Conservation (phyloP, 2,888 invertebrate species). For the Lepidochrysops patricia region DNA sequence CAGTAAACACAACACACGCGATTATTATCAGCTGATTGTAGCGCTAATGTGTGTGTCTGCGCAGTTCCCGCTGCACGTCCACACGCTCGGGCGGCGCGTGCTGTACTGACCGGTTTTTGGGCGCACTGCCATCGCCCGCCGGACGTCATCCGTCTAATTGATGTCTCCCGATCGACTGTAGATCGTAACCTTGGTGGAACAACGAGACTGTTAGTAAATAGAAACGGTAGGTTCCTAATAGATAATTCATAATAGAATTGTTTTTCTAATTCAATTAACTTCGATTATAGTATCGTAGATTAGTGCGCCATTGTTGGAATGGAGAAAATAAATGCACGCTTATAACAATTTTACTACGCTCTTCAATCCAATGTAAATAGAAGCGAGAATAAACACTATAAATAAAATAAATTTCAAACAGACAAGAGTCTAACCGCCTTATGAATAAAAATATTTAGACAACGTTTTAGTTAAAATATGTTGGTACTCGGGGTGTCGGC, state of each 20-base stretch:
- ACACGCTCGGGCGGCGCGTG: constrained; percentile 20
- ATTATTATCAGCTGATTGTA: background rate
- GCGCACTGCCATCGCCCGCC: constrained; percentile 30
- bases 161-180: constrained; percentile 3
- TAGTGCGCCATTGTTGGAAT: background rate
- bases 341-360: too few species aligned
- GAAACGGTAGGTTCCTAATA: background rate
- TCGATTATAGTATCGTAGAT: background rate
- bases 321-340: too few species aligned
- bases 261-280: constrained; percentile 17
- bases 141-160: constrained; percentile 16
- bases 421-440: too few species aligned
- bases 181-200: background rate
- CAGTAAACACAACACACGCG: constrained; percentile 6
- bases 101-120: constrained; percentile 30
- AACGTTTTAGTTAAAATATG: too few species aligned
- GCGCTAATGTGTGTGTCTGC: background rate
- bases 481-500: too few species aligned
- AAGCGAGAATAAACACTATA: too few species aligned
- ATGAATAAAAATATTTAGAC: too few species aligned
- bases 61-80: constrained; percentile 17
- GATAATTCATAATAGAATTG: constrained; percentile 7
- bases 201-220: background rate
- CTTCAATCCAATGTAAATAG: too few species aligned
- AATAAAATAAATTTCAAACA: too few species aligned